Evolutionary conservation across 2,888 invertebrate genomes (phyloP).

Genomic region (Keiferia lycopersicella): DNA sequence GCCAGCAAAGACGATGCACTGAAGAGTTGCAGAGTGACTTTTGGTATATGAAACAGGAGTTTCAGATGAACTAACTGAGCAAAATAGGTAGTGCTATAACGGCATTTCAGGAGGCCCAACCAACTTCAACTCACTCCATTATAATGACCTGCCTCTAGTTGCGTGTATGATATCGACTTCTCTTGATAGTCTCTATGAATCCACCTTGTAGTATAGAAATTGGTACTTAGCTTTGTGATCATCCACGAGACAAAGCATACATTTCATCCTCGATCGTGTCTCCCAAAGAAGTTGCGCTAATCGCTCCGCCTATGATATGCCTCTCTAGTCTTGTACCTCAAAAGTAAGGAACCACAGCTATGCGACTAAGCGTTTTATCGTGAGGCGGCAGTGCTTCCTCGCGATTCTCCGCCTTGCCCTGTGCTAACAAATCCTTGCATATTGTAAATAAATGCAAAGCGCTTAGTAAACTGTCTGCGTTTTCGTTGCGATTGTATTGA

Average conservation of each 20-base stretch:
- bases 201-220: no score
- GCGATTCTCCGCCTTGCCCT: constrained; percentile 37
- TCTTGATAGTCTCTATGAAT: no score
- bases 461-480: constrained; percentile 18
- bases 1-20: constrained; percentile 70
- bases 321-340: constrained; percentile 31
- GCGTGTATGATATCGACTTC: no score
- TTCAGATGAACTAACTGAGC: neutral
- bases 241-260: no score
- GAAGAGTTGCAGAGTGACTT: constrained; percentile 51
- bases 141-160: no score
- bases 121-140: no score
- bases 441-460: constrained; percentile 23
- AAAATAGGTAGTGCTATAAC: no score
- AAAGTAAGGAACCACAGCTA: constrained; percentile 50
- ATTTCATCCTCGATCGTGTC: no score
- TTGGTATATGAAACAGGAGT: constrained; percentile 43
- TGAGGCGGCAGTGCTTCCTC: constrained; percentile 54
- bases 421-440: constrained; percentile 22
- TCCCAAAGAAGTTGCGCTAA: no score
- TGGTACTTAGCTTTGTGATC: no score
- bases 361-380: constrained; percentile 77
- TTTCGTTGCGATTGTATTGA: constrained; percentile 15
- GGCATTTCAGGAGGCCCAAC: no score
- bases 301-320: constrained; percentile 27